phyloP scores from a whole-genome alignment of 2,113 vertebrate genomes.

The Paradoxurus hermaphroditus region DNA sequence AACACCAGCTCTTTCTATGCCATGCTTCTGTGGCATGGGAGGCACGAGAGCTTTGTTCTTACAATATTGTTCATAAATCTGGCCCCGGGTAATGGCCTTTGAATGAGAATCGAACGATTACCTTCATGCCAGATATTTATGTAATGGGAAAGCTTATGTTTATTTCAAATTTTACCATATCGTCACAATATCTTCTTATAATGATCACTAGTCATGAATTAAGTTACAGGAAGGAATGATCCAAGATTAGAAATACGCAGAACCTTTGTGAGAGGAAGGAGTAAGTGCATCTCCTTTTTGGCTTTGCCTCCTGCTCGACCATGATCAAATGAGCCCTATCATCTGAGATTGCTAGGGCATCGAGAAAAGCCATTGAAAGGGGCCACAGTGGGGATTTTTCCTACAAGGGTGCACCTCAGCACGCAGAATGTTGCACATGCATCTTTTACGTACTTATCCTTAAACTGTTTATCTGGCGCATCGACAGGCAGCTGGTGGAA shows the following conservation, averaged over 20 bases:
- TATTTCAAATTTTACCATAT: not conserved
- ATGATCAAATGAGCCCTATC: not conserved
- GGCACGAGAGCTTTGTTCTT: not conserved
- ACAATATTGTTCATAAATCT: not conserved
- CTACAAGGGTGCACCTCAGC: slow-evolving; percentile 13
- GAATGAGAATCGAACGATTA: not conserved
- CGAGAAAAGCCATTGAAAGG: not conserved
- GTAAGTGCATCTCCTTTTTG: not conserved
- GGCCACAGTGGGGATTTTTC: not conserved
- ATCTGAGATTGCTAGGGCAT: not conserved
- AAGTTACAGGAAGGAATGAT: not conserved
- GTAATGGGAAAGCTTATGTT: not conserved
- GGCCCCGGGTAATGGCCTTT: not conserved
- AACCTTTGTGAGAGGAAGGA: not conserved
- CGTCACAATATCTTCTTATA: not conserved
- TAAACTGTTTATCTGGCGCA: slow-evolving; percentile 69
- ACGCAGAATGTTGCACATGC: slow-evolving; percentile 54
- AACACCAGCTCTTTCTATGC: not conserved
- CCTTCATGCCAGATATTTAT: not conserved
- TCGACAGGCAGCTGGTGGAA: slow-evolving; percentile 75
- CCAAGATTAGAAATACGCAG: not conserved
- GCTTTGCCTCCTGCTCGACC: not conserved
- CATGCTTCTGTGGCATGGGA: not conserved
- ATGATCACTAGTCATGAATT: not conserved
- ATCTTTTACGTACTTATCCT: slow-evolving; percentile 72